Base-by-base conservation (phyloP, 64 coral and sea anemone genomes). In the Acropora yongei region DNA sequence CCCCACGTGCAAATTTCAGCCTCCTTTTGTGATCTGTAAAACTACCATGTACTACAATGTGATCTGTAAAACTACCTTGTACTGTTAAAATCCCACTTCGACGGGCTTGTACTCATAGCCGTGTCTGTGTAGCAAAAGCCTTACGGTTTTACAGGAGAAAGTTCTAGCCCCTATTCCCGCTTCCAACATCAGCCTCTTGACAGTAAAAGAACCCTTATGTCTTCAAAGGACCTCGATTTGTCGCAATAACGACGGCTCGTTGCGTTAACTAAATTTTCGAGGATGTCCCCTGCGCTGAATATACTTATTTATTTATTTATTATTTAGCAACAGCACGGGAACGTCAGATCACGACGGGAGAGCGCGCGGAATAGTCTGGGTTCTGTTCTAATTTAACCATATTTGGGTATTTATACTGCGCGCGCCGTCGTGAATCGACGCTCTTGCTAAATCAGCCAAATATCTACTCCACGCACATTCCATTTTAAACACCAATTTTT, bases 1-100 rank as follows among this genome's bases (percentile, higher is more conserved):
- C 82, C 58, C 17, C 44, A 10, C 66, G 0, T 71, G 88, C 88
- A 90, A 90, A 90, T 66, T 78, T 49, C 48, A 82, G n/a, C 50
- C 88, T 79, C 53, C 48, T 90, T 81, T 47, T 4, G 6, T 39
- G 63, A 46, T 82, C 78, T 44, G 12, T 30, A 30, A 30, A 30
- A 30, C 30, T 30, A 30, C 30, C 30, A 30, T 30, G 30, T 30
- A 30, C 30, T 30, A 30, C 30, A 30, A 30, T 30, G 30, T 30
- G 30, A 30, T 30, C 30, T 30, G 30, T 30, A 30, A 30, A 30
- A 30, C 30, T 30, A 30, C 30, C 30, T 30, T 30, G 30, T 14
- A 13, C 43, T 72, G 78, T 44, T 78, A 82, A 71, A 18, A 90
- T 20, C 11, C 85, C 4, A 40, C 82, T 72, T 68, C 51, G 11